phyloP scores from a whole-genome alignment of 1,140 invertebrate genomes.

The Bombus polaris region DNA sequence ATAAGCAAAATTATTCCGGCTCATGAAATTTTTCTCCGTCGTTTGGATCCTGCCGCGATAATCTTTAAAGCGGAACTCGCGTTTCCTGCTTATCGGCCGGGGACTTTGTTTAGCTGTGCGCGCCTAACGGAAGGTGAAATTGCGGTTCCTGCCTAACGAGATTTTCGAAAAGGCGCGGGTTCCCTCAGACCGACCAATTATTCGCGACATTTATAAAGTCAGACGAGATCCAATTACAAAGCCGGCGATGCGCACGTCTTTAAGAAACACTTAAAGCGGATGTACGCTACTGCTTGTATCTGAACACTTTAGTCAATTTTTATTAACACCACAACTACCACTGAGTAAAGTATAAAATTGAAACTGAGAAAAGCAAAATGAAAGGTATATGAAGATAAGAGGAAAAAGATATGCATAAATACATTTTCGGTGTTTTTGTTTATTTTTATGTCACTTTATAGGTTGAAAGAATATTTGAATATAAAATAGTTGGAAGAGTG shows the following conservation, averaged over 20 bases:
- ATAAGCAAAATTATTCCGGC: slow-evolving; percentile 38
- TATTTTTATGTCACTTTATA: not conserved
- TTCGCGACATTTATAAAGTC: slow-evolving; percentile 45
- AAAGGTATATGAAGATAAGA: not conserved
- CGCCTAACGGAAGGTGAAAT: slow-evolving; percentile 13
- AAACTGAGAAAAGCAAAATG: not conserved
- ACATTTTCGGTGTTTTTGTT: not conserved
- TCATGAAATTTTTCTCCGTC: slow-evolving; percentile 20
- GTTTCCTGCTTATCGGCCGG: not conserved
- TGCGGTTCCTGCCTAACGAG: slow-evolving; percentile 10
- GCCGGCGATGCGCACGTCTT: slow-evolving; percentile 1
- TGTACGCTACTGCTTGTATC: not conserved
- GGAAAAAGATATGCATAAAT: not conserved
- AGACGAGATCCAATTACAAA: slow-evolving; percentile 38
- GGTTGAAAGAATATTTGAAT: not conserved
- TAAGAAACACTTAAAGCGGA: slow-evolving; percentile 37
- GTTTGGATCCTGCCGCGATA: not conserved
- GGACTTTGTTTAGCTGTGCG: not conserved
- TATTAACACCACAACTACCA: not conserved
- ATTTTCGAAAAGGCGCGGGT: slow-evolving; percentile 21
- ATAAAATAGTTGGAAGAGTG: not conserved
- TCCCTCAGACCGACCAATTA: slow-evolving; percentile 16
- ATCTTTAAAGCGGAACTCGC: slow-evolving; percentile 12
- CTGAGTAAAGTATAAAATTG: not conserved
- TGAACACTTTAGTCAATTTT: not conserved